Percentiles rank a stretch among this genome's conserved stretches.
These are phyloP conservation scores for Cantharis flavilabris DNA, from an alignment of 2,888 invertebrate genomes.

Conservation along the genomic window DNA sequence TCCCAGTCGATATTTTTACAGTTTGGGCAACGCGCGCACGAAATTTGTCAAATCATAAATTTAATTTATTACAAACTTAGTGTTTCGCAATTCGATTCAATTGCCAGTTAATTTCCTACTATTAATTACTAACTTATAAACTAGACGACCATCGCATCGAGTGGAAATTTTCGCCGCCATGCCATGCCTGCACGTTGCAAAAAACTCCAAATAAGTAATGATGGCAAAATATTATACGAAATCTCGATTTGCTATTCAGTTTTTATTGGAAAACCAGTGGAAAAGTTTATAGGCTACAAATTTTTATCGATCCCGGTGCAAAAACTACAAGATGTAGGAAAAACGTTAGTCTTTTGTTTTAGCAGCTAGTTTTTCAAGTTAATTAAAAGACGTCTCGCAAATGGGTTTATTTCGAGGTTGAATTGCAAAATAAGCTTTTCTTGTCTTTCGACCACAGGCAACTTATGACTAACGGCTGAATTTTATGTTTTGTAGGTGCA, in stretches of 20 bases:
- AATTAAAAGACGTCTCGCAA: background rate
- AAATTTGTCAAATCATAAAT: constrained; percentile 15
- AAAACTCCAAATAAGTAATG: background rate
- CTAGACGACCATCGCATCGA: background rate
- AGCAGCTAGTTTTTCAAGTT: background rate
- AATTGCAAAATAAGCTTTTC: background rate
- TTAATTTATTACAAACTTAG: constrained; percentile 10
- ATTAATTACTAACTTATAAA: constrained; percentile 4
- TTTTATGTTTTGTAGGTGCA: background rate
- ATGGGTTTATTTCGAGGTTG: background rate
- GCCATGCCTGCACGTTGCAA: background rate
- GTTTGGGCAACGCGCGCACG: background rate
- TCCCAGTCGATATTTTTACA: background rate
- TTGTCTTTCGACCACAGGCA: background rate
- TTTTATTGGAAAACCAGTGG: background rate
- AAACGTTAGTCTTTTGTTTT: background rate
- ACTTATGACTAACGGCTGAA: background rate
- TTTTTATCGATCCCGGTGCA: background rate
- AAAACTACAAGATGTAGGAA: background rate
- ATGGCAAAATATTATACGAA: background rate
- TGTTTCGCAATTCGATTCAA: constrained; percentile 11
- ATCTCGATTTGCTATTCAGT: background rate
- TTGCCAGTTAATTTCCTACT: constrained; percentile 9
- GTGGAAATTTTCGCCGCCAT: constrained; percentile 1
- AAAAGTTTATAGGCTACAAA: background rate